phyloP scores from a whole-genome alignment of 2,113 vertebrate species.

The Erythrocebus patas region DNA sequence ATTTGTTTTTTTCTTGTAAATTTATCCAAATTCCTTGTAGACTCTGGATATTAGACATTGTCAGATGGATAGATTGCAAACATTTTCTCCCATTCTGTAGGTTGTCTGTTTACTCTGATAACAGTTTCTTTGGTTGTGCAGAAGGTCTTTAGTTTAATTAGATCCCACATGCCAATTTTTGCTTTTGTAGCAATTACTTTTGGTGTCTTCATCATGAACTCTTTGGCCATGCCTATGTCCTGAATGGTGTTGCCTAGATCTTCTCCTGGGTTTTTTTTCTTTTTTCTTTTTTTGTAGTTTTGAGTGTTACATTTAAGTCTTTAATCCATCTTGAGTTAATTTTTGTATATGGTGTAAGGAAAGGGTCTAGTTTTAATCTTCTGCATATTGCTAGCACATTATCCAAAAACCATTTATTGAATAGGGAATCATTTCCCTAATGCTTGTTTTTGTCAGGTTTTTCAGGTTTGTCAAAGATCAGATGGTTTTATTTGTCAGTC shows the following conservation, averaged over 20 bases:
- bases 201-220: neutral
- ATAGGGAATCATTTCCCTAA: neutral
- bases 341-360: neutral
- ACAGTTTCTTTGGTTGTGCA: neutral
- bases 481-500: neutral
- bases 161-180: neutral
- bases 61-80: neutral
- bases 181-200: neutral
- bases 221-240: neutral
- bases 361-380: neutral
- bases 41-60: neutral
- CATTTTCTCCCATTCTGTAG: neutral
- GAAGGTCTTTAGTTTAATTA: neutral
- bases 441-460: neutral
- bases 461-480: neutral
- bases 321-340: neutral
- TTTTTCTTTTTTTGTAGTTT: neutral
- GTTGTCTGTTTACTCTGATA: neutral
- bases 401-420: neutral
- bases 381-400: neutral
- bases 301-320: neutral
- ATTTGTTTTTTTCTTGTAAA: neutral
- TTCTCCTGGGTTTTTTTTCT: neutral
- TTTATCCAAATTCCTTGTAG: neutral
- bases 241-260: neutral